Percentiles rank a stretch among this genome's conserved stretches.
phyloP scores from a whole-genome alignment of 2,888 invertebrate species.

The Napeogenes inachia region DNA sequence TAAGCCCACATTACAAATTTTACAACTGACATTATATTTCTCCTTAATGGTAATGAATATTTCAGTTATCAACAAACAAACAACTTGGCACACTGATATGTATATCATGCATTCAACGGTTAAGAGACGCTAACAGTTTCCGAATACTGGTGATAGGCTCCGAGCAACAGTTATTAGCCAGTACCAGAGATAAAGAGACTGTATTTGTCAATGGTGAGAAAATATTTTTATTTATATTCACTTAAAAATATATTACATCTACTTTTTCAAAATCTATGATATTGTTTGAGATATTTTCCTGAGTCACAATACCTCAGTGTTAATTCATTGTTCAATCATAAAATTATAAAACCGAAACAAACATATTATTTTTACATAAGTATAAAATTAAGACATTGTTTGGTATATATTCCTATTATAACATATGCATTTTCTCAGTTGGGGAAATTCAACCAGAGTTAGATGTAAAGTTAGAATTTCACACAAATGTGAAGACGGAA shows the following conservation, averaged over 20 bases:
- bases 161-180: slow-evolving; percentile 45
- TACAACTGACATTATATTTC: neutral
- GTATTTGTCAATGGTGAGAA: slow-evolving; percentile 51
- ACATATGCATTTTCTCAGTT: neutral
- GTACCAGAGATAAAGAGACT: slow-evolving; percentile 40
- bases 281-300: too few relatives aligned
- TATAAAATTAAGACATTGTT: too few relatives aligned
- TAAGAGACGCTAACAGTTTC: slow-evolving; percentile 54
- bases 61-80: slow-evolving; percentile 50
- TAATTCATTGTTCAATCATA: too few relatives aligned
- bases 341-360: too few relatives aligned
- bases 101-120: slow-evolving; percentile 43
- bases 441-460: neutral
- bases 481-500: neutral
- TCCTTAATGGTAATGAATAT: slow-evolving; percentile 16
- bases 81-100: slow-evolving; percentile 49
- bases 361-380: too few relatives aligned
- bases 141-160: slow-evolving; percentile 47
- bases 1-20: neutral
- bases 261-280: neutral
- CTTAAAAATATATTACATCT: neutral
- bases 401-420: too few relatives aligned
- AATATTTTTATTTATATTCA: neutral
- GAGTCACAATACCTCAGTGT: too few relatives aligned
- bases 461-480: neutral